Evolutionary conservation across 2,888 invertebrate species (phyloP).

Genomic region (Cataglyphis rosenhaueri): DNA sequence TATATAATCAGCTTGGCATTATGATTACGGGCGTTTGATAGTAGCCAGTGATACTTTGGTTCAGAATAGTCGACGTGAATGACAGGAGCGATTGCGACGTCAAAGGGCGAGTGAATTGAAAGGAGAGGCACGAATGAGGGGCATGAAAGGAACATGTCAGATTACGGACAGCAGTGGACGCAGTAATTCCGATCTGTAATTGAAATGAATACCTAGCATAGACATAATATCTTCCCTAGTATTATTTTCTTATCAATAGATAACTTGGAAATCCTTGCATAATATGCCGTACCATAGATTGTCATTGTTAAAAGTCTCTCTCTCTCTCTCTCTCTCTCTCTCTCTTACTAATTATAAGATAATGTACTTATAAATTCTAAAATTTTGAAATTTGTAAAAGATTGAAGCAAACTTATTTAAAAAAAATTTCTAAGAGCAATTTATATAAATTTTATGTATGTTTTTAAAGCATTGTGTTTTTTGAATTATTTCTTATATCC

Average conservation of each 20-base stretch:
- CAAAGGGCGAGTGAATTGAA: constrained; percentile 43
- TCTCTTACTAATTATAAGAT: not conserved
- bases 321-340: not conserved
- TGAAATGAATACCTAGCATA: constrained; percentile 12
- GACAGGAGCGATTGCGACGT: constrained; percentile 44
- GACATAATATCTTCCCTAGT: not conserved
- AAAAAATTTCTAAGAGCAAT: not conserved
- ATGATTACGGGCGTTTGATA: constrained; percentile 41
- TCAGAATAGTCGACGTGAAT: constrained; percentile 32
- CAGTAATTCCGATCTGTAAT: constrained; percentile 24
- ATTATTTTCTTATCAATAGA: not conserved
- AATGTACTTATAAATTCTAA: not conserved
- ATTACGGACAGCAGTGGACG: constrained; percentile 34
- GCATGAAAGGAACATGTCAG: constrained; percentile 49
- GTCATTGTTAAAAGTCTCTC: not conserved
- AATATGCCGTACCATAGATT: not conserved
- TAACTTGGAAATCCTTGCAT: not conserved
- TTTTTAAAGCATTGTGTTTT: not conserved
- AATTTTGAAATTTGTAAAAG: not conserved
- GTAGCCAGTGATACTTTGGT: constrained; percentile 38
- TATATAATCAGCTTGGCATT: constrained; percentile 45
- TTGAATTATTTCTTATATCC: not conserved
- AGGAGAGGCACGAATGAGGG: not conserved
- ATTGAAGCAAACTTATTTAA: not conserved
- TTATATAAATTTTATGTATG: not conserved